Base-by-base conservation (phyloP, 2,888 invertebrate species). In the Mellilla xanthometata region DNA sequence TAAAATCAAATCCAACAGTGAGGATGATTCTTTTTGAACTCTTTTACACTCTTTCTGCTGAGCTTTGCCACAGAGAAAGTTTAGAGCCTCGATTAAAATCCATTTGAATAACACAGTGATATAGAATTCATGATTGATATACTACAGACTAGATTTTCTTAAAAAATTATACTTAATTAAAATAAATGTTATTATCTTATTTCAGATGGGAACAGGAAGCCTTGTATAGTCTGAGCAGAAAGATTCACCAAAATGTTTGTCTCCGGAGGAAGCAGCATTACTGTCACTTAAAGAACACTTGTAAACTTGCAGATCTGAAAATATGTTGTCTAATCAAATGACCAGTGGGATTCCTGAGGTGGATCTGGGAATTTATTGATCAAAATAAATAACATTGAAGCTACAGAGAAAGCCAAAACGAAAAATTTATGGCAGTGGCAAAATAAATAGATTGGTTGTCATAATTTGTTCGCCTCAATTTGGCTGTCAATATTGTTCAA, bases 321-420 rank as follows among this genome's bases (percentile, higher is more conserved):
- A 8, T 7, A 24, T 24, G 96, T 92, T 99, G 65, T 99, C 99
- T 2, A 99, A 99, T 91, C 99, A 99, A 91, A 99, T 99, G 99
- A 91, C 99, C 2, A 99, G 97, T 72, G 99, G 99, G 24, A 99
- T 99, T 58, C 99, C 99, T 0, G 99, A 99, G 91, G 97, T 99
- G 0, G 99, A 99, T 85, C 3, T n/a, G 8, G 24, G 8, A 2
- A n/a, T n/a, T n/a, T 5, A 12, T 7, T n/a, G n/a, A 3, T 5
- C 13, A 13, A 15, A 19, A 32, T 99, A 53, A 95, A 94, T 70
- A 99, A 99, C 77, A 99, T 99, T 60, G 98, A 99, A 91, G 98
- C 98, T 0, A 99, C 99, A 0, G 99, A 99, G 82, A 98, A 98
- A 71, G 99, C 99, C 0, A 99, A 99, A 85, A 93, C 98, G 76